Evolutionary conservation across 2,888 invertebrate genomes (phyloP).

Genomic region (Nezara viridula): DNA sequence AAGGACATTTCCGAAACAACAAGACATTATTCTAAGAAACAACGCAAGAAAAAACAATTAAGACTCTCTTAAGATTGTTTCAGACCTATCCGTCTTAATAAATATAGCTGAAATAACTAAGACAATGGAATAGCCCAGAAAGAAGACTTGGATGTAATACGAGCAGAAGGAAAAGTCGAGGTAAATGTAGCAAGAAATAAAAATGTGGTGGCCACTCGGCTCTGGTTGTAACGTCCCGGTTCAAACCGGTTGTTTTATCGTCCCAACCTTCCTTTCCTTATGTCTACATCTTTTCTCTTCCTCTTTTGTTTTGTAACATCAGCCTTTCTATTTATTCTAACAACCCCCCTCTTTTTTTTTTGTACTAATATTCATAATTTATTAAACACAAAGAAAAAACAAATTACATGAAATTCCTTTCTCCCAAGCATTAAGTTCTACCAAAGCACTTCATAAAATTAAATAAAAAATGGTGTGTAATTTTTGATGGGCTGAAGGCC

Average conservation of each 20-base stretch:
- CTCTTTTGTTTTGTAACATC: not conserved
- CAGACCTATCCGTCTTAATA: not conserved
- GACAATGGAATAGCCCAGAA: not conserved
- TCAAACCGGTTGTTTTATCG: not conserved
- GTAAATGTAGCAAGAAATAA: conserved; percentile 41
- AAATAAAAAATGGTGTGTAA: too few species aligned
- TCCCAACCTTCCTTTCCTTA: not conserved
- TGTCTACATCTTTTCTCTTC: not conserved
- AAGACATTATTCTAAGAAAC: not conserved
- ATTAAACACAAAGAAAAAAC: not conserved
- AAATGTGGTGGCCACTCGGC: not conserved
- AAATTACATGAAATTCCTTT: too few species aligned
- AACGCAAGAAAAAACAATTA: not conserved
- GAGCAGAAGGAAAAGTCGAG: not conserved
- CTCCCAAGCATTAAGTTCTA: too few species aligned
- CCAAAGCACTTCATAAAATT: too few species aligned
- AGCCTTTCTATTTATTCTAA: not conserved
- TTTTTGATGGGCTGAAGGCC: too few species aligned
- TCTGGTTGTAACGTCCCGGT: not conserved
- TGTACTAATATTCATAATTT: not conserved
- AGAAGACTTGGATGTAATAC: not conserved
- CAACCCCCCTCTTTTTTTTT: not conserved
- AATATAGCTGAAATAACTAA: not conserved
- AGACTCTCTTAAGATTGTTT: not conserved
- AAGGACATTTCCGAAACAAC: not conserved